phyloP scores from a whole-genome alignment of 1,140 invertebrate species.

The Pseudoatta argentina region DNA sequence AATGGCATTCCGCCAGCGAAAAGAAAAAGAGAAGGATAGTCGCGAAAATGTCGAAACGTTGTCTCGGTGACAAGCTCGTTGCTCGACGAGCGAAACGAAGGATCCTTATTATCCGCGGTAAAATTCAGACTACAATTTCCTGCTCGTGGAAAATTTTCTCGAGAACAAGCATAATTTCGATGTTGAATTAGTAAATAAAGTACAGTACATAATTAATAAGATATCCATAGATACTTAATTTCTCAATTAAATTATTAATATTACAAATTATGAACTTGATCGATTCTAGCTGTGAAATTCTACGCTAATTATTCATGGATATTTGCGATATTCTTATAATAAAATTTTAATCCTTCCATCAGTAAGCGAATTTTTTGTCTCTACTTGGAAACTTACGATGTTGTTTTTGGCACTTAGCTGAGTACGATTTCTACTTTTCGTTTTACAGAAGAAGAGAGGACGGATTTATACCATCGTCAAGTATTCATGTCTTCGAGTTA shows the following conservation, averaged over 20 bases:
- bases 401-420: not conserved
- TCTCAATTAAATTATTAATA: not conserved
- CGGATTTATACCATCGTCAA: conserved; percentile 6
- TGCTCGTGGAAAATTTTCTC: conserved; percentile 5
- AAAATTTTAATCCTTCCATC: not conserved
- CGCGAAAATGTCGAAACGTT: conserved; percentile 20
- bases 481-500: conserved; percentile 13
- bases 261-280: not conserved
- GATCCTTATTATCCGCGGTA: conserved; percentile 25
- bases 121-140: conserved; percentile 1
- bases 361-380: not conserved
- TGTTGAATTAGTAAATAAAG: not conserved
- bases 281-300: not conserved
- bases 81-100: conserved; percentile 10
- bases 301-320: not conserved
- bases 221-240: not conserved
- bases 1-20: not conserved
- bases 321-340: not conserved
- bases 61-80: conserved; percentile 8
- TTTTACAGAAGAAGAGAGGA: not conserved
- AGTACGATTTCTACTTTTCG: not conserved
- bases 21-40: conserved; percentile 10
- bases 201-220: not conserved
- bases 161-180: not conserved
- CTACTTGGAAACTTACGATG: not conserved